Base-by-base conservation (phyloP, 2,888 invertebrate species). In the Dasysyrphus albostriatus region DNA sequence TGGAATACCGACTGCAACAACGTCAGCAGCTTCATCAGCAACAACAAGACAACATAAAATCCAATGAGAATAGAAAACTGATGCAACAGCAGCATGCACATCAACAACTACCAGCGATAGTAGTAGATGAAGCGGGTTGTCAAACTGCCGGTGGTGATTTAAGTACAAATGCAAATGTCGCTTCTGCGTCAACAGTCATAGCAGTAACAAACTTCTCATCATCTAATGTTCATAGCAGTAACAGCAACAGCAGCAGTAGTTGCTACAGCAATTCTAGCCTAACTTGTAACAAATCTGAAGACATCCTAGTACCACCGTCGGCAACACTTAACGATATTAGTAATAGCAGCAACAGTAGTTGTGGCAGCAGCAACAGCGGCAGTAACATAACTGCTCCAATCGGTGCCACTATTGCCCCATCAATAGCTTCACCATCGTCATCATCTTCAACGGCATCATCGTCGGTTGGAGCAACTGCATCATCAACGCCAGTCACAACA, bases 161-260 rank as follows among this genome's bases (percentile, higher is more conserved):
- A 74, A 84, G 83, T 88, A 88, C 88, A 84, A 88, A 84, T 81
- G 44, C 79, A 49, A 67, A 67, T 67, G 67, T 67, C 49, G 67
- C 34, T 49, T 19, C 67, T 12, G 19, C 67, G 67, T 19, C 67
- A 74, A 74, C 74, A 78, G 54, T 78, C 32, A 49, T 39, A 72
- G 59, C 67, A 73, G 34, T 73, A 63, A 70, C 77, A 72, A 87
- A 81, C 47, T 88, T 87, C 78, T 81, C 85, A 78, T 83, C 85
- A 61, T 83, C 88, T 47, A 89, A 84, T 80, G 88, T 88, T 70
- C 83, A 88, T 84, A 92, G 91, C 89, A 92, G 91, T 89, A 92
- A 91, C 79, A 91, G 90, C 65, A 91, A 92, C 90, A 92, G 91
- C 88, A 91, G 91, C 88, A 92, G 91, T 85, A 91, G 89, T 49